Base-by-base conservation (phyloP, 2,113 vertebrate species). In the Pachycephala philippinensis region DNA sequence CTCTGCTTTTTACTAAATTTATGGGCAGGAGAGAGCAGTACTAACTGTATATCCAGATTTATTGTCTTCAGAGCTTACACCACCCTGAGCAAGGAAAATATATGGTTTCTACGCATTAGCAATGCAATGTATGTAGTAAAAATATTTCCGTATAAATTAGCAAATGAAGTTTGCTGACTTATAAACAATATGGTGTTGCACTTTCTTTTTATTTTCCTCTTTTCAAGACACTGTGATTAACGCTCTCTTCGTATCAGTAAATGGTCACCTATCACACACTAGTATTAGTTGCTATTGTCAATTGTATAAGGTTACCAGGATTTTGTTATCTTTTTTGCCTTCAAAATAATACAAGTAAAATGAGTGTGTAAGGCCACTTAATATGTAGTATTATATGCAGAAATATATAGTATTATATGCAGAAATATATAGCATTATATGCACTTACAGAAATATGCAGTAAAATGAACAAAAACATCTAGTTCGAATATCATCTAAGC, bases 1-100 rank as follows among this genome's bases (percentile, higher is more conserved):
- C 77, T 81, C 87, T 80, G 76, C 90, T 93, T 84, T 88, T 91
- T 76, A 82, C 64, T 90, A 74, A 76, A 97, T 97, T 98, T 96
- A 98, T 96, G 92, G 65, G 65, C 81, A 81, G 47, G 64, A 91
- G 91, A 79, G 66, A 85, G 33, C 66, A 74, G 91, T 63, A 49
- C 71, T 92, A 76, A 28, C 28, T 40, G 47, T 49, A 61, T 66
- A 35, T 24, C 30, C 27, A 94, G 80, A 95, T 94, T 63, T 53
- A 91, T 37, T 89, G 60, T 84, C 79, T 68, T 59, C 30, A 39
- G 61, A 60, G 40, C 56, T 80, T 83, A 84, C 16, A 56, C 27
- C 4, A 47, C 59, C 35, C n/a, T 33, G n/a, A 66, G 63, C 22
- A 91, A 78, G 35, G 37, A 71, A 96, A 65, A 94, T 54, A 83